Evolutionary conservation across 2,797 vertebrate genomes (phyloP).

Genomic region (Remorina albescens): DNA sequence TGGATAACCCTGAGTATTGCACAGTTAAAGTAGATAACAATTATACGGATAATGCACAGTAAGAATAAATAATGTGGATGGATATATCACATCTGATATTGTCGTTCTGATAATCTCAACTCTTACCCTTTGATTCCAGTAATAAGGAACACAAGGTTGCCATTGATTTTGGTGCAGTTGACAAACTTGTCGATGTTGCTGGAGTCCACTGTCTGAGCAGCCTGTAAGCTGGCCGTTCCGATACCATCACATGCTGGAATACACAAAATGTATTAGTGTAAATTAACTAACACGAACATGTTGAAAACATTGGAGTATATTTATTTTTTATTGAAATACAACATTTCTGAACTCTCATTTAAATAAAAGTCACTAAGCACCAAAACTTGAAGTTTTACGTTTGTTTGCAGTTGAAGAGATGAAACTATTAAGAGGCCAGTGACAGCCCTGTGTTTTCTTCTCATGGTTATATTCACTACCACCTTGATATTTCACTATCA

Average conservation of each 20-base stretch:
- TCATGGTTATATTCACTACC: background rate
- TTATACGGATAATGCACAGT: too few relatives aligned
- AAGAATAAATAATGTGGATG: too few relatives aligned
- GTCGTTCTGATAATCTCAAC: background rate
- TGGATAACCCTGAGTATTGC: too few relatives aligned
- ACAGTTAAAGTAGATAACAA: too few relatives aligned
- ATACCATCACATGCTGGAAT: slow-evolving; percentile 95
- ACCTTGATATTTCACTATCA: too few relatives aligned
- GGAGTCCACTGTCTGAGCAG: slow-evolving; percentile 96
- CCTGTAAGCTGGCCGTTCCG: slow-evolving; percentile 92
- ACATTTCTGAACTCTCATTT: background rate
- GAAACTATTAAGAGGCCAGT: background rate
- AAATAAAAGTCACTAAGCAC: background rate
- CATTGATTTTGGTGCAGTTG: slow-evolving; percentile 99
- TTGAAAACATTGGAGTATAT: background rate
- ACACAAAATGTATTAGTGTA: background rate
- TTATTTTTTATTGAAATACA: too few relatives aligned
- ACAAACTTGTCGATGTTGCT: slow-evolving; percentile 98
- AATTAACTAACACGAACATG: background rate
- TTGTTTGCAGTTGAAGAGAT: background rate
- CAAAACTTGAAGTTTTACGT: background rate
- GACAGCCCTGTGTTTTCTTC: background rate
- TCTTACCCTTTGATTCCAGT: slow-evolving; percentile 98
- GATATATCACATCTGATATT: background rate
- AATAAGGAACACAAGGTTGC: slow-evolving; percentile 98